These are phyloP conservation scores for Galago senegalensis DNA, from an alignment of 2,797 vertebrate genomes.

Conservation along the genomic window DNA sequence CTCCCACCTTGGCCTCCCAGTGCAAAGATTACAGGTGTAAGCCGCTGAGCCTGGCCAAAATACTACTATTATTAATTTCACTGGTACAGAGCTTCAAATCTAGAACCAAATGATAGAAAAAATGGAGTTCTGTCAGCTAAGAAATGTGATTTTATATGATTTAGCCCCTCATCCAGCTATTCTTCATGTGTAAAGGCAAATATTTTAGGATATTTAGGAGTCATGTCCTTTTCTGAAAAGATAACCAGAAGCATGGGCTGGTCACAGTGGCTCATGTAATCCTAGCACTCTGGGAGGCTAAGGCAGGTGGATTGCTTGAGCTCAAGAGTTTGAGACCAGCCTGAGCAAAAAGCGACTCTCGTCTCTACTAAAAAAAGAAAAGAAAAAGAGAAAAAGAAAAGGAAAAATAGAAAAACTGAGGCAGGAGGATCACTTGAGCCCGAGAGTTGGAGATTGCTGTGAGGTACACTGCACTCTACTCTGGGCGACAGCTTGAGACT, in stretches of 20 bases:
- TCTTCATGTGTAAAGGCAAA: constrained; percentile 35
- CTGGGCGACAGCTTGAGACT: too few relatives aligned
- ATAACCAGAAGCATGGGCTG: not conserved
- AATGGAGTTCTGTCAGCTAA: constrained; percentile 13
- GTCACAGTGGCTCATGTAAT: too few relatives aligned
- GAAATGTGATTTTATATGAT: not conserved
- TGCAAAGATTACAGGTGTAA: not conserved
- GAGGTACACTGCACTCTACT: too few relatives aligned
- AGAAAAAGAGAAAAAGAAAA: not conserved
- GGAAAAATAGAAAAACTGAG: not conserved
- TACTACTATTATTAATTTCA: constrained; percentile 33
- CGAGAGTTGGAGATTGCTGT: too few relatives aligned
- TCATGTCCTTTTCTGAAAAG: constrained; percentile 33
- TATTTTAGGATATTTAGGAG: constrained; percentile 14
- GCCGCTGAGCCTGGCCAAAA: not conserved
- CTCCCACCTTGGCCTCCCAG: not conserved
- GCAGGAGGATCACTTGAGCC: too few relatives aligned
- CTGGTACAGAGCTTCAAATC: not conserved
- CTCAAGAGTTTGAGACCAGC: too few relatives aligned
- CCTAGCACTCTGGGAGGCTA: too few relatives aligned
- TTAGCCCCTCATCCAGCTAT: constrained; percentile 3
- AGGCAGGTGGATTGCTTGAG: too few relatives aligned
- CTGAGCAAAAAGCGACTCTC: too few relatives aligned
- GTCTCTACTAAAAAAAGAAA: not conserved
- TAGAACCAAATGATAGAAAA: constrained; percentile 27